A percentile compares a stretch with the other conserved stretches of the same genome.
Conservation (phyloP, 2,797 vertebrate genomes). For the Poeciliopsis gracilis region DNA sequence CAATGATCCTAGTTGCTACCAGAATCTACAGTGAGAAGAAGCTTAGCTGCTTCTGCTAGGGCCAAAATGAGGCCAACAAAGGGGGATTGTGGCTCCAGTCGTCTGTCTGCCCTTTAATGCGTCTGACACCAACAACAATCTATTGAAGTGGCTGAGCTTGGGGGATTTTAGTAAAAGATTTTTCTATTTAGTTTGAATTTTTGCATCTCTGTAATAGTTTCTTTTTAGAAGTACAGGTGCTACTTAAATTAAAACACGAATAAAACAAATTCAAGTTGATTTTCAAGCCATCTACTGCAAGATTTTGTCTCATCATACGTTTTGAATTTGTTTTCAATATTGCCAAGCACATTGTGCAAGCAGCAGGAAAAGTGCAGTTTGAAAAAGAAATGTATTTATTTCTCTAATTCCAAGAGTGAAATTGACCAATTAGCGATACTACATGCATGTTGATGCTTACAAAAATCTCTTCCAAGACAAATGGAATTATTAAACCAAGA, state of each 20-base stretch:
- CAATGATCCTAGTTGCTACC: slow-evolving; percentile 23
- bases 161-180: not conserved
- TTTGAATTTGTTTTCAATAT: not conserved
- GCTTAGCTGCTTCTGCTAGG: slow-evolving; percentile 29
- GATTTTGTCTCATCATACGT: not conserved
- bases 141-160: not conserved
- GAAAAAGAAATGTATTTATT: not conserved
- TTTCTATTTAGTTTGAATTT: not conserved
- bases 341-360: not conserved
- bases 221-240: not conserved
- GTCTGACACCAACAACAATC: slow-evolving; percentile 9
- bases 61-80: slow-evolving; percentile 54
- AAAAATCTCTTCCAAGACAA: not conserved
- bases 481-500: not conserved
- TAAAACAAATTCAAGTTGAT: not conserved
- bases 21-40: slow-evolving; percentile 28
- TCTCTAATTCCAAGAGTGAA: not conserved
- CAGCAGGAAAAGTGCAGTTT: not conserved
- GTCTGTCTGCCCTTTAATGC: slow-evolving; percentile 14
- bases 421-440: not conserved
- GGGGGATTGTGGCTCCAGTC: slow-evolving; percentile 22
- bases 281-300: not conserved
- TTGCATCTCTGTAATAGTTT: not conserved
- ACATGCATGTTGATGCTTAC: not conserved
- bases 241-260: not conserved